Base-by-base conservation (phyloP, 1,140 invertebrate species). In the Pogonomyrmex californicus region DNA sequence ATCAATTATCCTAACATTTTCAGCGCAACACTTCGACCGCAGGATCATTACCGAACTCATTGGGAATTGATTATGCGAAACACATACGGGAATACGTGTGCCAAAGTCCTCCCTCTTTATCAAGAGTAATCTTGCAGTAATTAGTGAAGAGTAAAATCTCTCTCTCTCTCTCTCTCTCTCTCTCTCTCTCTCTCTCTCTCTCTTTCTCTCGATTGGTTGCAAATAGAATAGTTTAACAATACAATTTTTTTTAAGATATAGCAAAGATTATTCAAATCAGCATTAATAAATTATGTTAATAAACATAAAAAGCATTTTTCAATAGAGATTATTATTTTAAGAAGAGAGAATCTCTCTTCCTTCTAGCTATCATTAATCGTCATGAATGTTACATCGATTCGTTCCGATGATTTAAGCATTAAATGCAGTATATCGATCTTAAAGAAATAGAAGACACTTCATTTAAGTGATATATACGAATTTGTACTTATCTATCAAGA, bases 1-100 rank as follows among this genome's bases (percentile, higher is more conserved):
- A 23, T 60, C 85, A 79, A 88, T 88, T 88, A 88, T 87, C 41
- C 58, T 86, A 71, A 77, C 62, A 86, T 87, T 87, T 86, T 87
- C 86, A 41, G 82, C 4, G 58, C 60, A 77, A 85, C 82, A 85
- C 86, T 87, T 87, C 70, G 41, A 30, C 47, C 44, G 6, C 30
- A 17, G 23, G 79, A 73, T 87, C 78, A 87, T 87, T 87, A 87
- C 62, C 79, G 79, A 87, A 75, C 49, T 66, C 79, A 87, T 85
- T 33, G 62, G 38, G 38, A 65, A 75, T 87, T 87, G 79, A 87
- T 87, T 87, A 85, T 73, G 82, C 51, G 60, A 23, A 65, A 51
- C 36, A 65, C 60, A 65, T 36, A 77, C 58, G 73, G 30, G 23
- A 4, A 76, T 76, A 63, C 30, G 65, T 12, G 49, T 23, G 51